Percentiles rank a stretch among this genome's conserved stretches.
phyloP scores from a whole-genome alignment of 2,113 vertebrate genomes.

The Calidris pygmaea region DNA sequence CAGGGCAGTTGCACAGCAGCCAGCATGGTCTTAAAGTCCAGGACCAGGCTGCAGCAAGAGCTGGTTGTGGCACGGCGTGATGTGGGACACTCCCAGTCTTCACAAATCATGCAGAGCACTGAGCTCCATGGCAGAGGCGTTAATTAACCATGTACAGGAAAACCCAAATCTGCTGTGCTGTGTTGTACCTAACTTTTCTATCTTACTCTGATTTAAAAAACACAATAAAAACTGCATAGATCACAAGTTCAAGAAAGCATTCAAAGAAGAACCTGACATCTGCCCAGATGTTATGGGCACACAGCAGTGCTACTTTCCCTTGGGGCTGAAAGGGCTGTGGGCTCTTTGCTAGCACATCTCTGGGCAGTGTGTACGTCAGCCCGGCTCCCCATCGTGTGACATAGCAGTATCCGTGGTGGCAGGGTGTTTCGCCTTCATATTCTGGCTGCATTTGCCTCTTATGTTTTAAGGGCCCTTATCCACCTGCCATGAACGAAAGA shows the following conservation, averaged over 20 bases:
- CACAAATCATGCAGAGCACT: background rate
- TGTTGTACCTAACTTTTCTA: background rate
- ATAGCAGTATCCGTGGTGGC: rapidly evolving
- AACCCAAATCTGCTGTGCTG: background rate
- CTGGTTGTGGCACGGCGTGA: background rate
- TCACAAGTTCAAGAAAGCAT: background rate
- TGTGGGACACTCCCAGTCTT: background rate
- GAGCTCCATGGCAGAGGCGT: background rate
- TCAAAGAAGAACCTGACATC: background rate
- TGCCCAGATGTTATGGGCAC: background rate
- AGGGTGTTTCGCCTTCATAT: background rate
- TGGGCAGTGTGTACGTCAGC: background rate
- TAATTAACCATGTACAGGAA: background rate
- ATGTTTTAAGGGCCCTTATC: background rate
- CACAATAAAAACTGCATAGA: background rate
- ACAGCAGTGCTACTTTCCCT: background rate
- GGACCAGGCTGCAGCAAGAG: background rate
- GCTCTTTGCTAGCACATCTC: background rate
- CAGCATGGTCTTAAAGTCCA: rapidly evolving
- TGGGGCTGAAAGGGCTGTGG: background rate
- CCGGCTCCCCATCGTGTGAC: rapidly evolving
- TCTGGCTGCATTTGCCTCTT: background rate
- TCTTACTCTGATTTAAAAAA: background rate
- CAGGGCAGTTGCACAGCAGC: background rate
- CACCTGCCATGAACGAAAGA: background rate